These are phyloP conservation scores for Sarcophaga subvicina DNA, from an alignment of 2,888 invertebrate species.

Conservation along the genomic window DNA sequence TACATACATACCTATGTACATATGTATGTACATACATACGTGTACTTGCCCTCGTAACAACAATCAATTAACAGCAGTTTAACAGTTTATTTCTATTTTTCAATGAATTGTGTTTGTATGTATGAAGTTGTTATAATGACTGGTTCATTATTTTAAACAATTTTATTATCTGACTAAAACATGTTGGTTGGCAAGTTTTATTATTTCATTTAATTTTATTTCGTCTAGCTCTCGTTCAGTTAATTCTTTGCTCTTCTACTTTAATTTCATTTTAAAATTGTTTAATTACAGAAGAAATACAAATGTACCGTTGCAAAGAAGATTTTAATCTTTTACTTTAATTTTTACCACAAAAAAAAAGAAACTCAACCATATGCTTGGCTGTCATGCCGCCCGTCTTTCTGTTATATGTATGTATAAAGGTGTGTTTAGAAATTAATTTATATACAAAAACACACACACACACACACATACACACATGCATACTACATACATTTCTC, in stretches of 20 bases:
- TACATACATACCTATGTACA: no score
- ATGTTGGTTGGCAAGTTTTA: background rate
- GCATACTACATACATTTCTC: background rate
- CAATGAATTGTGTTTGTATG: background rate
- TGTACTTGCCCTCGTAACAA: background rate
- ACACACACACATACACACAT: background rate
- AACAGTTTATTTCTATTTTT: background rate
- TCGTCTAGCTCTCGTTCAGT: background rate
- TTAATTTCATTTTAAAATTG: no score
- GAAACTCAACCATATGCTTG: no score
- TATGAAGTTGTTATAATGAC: background rate
- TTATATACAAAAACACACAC: background rate
- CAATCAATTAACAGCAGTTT: background rate
- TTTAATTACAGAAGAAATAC: no score
- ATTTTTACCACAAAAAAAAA: background rate
- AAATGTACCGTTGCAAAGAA: background rate
- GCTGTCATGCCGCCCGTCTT: no score
- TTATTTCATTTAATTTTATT: background rate
- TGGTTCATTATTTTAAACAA: background rate
- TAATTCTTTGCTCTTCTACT: no score
- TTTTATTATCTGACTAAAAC: background rate
- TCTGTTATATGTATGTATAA: background rate
- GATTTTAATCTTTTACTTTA: background rate
- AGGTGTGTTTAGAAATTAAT: background rate
- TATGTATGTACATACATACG: no score